phyloP scores from a whole-genome alignment of 2,888 invertebrate genomes.

The Nephrotoma appendiculata region DNA sequence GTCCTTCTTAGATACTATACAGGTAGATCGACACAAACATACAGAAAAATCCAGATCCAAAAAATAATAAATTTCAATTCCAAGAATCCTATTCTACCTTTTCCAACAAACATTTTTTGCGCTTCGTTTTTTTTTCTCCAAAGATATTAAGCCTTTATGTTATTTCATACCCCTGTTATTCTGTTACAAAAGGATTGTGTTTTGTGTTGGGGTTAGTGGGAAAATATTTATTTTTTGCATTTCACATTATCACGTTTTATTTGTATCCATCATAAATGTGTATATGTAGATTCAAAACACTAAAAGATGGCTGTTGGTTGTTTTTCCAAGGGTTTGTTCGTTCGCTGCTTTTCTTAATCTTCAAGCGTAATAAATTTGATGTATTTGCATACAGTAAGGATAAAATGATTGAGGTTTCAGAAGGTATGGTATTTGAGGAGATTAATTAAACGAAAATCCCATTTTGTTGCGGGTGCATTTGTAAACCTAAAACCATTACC shows the following conservation, averaged over 20 bases:
- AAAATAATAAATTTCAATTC: background rate
- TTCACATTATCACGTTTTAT: background rate
- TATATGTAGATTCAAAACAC: background rate
- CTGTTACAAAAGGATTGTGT: background rate
- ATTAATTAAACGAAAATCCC: background rate
- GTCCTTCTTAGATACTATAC: too few relatives aligned
- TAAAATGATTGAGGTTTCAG: background rate
- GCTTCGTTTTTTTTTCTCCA: background rate
- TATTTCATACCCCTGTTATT: background rate
- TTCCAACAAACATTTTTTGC: background rate
- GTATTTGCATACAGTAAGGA: background rate
- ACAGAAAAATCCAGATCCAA: too few relatives aligned
- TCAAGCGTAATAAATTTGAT: background rate
- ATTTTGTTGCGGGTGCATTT: background rate
- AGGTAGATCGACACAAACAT: too few relatives aligned
- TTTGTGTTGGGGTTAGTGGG: background rate
- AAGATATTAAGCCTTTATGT: background rate
- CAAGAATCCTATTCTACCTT: background rate
- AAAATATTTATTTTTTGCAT: background rate
- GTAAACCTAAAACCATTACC: background rate
- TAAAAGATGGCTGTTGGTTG: background rate
- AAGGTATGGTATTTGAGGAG: background rate
- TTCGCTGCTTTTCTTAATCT: background rate
- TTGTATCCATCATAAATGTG: background rate
- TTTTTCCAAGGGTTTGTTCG: background rate